Conservation (phyloP, 1,140 invertebrate genomes). For the Andrena cerasifolii region DNA sequence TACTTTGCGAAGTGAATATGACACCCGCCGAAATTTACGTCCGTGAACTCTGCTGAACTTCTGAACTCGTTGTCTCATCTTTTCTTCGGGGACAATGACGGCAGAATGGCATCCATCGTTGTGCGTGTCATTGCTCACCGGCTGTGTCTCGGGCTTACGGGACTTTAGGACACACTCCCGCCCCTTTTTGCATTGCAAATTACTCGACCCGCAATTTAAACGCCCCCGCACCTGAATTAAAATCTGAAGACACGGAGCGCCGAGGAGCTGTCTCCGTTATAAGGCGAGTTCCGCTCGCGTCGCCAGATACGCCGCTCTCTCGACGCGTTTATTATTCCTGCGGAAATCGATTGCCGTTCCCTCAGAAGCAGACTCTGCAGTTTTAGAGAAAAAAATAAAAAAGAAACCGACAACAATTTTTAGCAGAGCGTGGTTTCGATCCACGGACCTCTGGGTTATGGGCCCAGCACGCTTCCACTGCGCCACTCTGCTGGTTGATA, state of each 20-base stretch:
- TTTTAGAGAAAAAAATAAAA: slow-evolving; percentile 37
- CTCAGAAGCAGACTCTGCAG: too few relatives aligned
- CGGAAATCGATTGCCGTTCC: too few relatives aligned
- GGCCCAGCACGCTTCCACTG: slow-evolving; percentile 99
- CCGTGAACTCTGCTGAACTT: slow-evolving; percentile 78
- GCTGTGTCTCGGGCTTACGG: slow-evolving; percentile 60
- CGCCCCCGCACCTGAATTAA: slow-evolving; percentile 52
- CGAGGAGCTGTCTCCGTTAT: neutral
- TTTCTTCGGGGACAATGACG: slow-evolving; percentile 61
- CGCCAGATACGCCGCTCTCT: too few relatives aligned
- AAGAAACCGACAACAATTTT: slow-evolving; percentile 63
- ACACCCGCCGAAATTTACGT: slow-evolving; percentile 75
- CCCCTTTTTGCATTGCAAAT: slow-evolving; percentile 62
- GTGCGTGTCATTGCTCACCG: slow-evolving; percentile 51
- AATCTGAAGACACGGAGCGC: slow-evolving; percentile 1
- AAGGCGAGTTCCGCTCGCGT: neutral
- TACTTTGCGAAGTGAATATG: slow-evolving; percentile 38
- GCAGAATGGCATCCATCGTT: slow-evolving; percentile 54
- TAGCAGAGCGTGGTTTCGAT: slow-evolving; percentile 98
- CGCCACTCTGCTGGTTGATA: slow-evolving; percentile 91
- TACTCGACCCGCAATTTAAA: slow-evolving; percentile 43
- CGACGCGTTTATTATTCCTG: too few relatives aligned
- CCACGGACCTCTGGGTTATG: slow-evolving; percentile 99
- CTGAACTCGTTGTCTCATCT: slow-evolving; percentile 74
- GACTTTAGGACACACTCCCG: slow-evolving; percentile 60